Base-by-base conservation (phyloP, 1,140 invertebrate genomes). In the Drosophila punjabiensis region DNA sequence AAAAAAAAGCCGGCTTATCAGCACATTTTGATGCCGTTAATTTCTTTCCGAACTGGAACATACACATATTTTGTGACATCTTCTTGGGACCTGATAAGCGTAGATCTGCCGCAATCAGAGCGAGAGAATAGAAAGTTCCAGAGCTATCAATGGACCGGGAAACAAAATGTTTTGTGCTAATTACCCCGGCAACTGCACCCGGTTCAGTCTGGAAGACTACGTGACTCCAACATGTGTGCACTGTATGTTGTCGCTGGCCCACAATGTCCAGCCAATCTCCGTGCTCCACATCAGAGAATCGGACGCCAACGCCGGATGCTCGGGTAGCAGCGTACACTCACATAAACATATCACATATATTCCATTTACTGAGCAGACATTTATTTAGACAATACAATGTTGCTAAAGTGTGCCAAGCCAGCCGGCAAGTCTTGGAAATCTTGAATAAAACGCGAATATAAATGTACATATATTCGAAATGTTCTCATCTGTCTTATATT, bases 301-400 rank as follows among this genome's bases (percentile, higher is more conserved):
- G 73, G 64, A 79, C 52, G 74, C 64, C 77, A 66, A 59, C 58
- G 85, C 85, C 85, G 85, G 85, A 88, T 88, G 85, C 84, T 81
- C 20, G 55, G 55, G 30, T 68, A 50, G 24, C 50, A 30, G 56
- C 35, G 39, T 16, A 52, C 20, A 53, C n/a, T 20, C 60, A 68
- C 63, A 76, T 14, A 65, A 35, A 52, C 32, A 68, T 30, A 43
- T 2, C 14, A 18, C 50, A 18, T 56, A 81, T 55, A 63, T 53
- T 48, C 39, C 56, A 73, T 55, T 50, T 59, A 53, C 45, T 28
- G 55, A 60, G 43, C 52, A 66, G 56, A 60, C 39, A 60, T 75
- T 53, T 58, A 58, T 69, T 53, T 58, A 58, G 68, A 59, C 66
- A 73, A 80, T 68, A 81, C 68, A 84, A 77, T 64, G 59, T 81